Evolutionary conservation across 35 echinoderm and acorn worm species (phyloP).

Genomic region (Ophioderma brevispina): DNA sequence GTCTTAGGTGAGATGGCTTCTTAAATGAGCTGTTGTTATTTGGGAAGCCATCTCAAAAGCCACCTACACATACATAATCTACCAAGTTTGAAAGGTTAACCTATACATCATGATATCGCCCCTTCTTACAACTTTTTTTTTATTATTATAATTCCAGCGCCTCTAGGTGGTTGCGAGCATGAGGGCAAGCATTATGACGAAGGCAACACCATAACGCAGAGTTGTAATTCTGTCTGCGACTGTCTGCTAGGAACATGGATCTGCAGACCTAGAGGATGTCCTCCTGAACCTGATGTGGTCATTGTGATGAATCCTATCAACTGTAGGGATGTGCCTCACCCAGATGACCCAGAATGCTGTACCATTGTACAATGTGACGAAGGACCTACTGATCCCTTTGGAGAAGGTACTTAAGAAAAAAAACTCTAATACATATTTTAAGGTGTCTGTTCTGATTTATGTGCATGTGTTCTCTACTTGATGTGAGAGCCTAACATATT

Average conservation of each 20-base stretch:
- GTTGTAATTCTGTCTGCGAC: slow-evolving; percentile 87
- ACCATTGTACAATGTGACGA: slow-evolving; percentile 78
- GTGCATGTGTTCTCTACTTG: no score
- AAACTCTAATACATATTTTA: no score
- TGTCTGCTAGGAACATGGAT: slow-evolving; percentile 89
- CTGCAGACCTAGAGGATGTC: slow-evolving; percentile 85
- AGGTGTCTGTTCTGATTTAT: no score
- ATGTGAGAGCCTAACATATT: no score
- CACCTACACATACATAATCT: neutral
- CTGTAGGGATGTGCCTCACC: slow-evolving; percentile 82
- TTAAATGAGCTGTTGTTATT: no score
- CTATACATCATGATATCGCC: no score
- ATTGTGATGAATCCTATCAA: slow-evolving; percentile 69
- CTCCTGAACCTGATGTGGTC: slow-evolving; percentile 78
- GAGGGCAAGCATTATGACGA: slow-evolving; percentile 80
- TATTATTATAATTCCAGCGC: slow-evolving; percentile 49
- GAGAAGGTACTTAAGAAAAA: no score
- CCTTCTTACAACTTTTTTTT: no score
- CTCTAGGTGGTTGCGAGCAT: slow-evolving; percentile 87
- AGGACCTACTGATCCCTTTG: slow-evolving; percentile 55
- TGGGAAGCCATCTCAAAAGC: no score
- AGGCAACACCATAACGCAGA: slow-evolving; percentile 80
- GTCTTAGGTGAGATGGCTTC: no score
- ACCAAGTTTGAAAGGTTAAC: neutral
- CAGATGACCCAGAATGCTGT: slow-evolving; percentile 94